phyloP scores from a whole-genome alignment of 1,140 invertebrate species.

The Aphelenchoides fujianensis region DNA sequence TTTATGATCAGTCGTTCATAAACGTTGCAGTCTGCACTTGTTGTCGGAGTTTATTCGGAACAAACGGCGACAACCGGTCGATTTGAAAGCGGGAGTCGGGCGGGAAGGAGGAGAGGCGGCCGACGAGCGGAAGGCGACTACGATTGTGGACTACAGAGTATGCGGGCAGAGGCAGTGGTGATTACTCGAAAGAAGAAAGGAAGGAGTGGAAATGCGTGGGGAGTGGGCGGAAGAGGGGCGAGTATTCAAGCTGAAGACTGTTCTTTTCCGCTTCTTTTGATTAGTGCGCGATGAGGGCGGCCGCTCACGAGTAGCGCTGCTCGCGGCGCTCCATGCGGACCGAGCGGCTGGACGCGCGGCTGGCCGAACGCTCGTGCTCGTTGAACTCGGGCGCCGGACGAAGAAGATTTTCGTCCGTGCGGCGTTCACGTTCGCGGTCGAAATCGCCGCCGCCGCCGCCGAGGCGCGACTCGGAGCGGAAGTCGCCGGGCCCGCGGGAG shows the following conservation, averaged over 20 bases:
- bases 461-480: not conserved
- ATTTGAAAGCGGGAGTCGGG: not conserved
- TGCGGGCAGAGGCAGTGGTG: not conserved
- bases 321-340: constrained; percentile 11
- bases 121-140: no score
- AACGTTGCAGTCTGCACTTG: no score
- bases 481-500: not conserved
- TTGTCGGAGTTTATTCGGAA: not conserved
- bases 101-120: not conserved
- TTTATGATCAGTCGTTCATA: not conserved
- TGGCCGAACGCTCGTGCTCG: not conserved
- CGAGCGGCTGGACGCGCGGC: not conserved
- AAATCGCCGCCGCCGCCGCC: not conserved
- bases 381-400: not conserved
- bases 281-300: not conserved
- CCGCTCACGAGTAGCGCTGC: not conserved
- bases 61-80: not conserved
- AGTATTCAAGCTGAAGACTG: no score
- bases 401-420: not conserved
- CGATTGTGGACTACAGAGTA: not conserved
- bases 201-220: no score
- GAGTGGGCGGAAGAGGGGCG: no score
- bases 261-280: not conserved
- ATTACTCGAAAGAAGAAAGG: no score
- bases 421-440: not conserved